Percentiles rank a stretch among this genome's conserved stretches.
Conservation (phyloP, 2,888 invertebrate species). For the Maniola hyperantus region DNA sequence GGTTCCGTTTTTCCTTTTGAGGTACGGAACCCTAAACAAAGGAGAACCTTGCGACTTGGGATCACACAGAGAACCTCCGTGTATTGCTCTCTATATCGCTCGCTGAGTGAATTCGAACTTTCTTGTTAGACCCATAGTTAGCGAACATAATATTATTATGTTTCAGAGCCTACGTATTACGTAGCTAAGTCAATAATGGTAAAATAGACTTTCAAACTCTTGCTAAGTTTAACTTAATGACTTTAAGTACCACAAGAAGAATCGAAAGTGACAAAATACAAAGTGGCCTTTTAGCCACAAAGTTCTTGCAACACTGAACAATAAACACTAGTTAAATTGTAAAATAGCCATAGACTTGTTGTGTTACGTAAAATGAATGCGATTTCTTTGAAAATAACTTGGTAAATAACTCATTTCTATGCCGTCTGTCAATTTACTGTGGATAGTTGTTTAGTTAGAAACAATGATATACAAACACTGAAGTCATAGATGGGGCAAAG, state of each 20-base stretch:
- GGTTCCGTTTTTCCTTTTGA: too few relatives aligned
- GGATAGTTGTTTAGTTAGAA: neutral
- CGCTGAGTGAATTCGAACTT: too few relatives aligned
- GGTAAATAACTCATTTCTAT: slow-evolving; percentile 8
- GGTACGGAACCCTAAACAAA: too few relatives aligned
- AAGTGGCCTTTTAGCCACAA: neutral
- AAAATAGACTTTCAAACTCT: neutral
- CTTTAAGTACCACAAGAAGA: neutral
- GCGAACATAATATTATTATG: too few relatives aligned
- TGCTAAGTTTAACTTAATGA: neutral
- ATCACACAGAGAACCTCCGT: too few relatives aligned
- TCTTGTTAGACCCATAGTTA: neutral
- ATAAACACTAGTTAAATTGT: neutral
- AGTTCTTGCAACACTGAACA: neutral
- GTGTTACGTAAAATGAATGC: slow-evolving; percentile 4
- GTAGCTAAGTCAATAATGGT: neutral
- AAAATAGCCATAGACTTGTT: neutral
- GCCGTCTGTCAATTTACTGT: neutral
- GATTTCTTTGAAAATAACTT: slow-evolving; percentile 5
- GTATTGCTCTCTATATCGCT: too few relatives aligned
- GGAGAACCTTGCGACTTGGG: too few relatives aligned
- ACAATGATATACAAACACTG: neutral
- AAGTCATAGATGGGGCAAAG: neutral
- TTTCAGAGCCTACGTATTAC: too few relatives aligned
- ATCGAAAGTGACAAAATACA: slow-evolving; percentile 13